Evolutionary conservation across 2,113 vertebrate species (phyloP).

Genomic region (Recurvirostra avosetta): DNA sequence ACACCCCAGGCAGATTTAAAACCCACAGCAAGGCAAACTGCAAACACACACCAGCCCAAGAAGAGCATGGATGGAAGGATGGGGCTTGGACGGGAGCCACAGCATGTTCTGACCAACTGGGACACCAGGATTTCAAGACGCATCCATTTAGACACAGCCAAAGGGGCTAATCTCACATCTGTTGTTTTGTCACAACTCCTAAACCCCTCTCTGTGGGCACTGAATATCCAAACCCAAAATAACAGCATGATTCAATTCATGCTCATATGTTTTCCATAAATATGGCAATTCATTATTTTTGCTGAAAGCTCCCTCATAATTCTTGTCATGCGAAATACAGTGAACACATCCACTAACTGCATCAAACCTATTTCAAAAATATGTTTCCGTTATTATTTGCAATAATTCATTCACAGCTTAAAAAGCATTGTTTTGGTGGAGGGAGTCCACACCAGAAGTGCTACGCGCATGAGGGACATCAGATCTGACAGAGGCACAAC

Average conservation of each 20-base stretch:
- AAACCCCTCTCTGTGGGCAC: constrained; percentile 41
- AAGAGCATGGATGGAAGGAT: not conserved
- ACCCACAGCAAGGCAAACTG: not conserved
- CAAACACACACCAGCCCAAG: not conserved
- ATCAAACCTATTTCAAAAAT: not conserved
- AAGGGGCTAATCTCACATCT: constrained; percentile 56
- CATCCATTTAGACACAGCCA: constrained; percentile 29
- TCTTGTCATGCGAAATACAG: constrained; percentile 6
- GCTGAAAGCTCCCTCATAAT: not conserved
- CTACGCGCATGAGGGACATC: not conserved
- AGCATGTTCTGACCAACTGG: constrained; percentile 1
- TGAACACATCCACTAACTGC: not conserved
- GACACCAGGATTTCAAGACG: not conserved
- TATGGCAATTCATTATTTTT: constrained; percentile 7
- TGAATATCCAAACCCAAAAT: constrained; percentile 33
- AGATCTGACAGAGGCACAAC: not conserved
- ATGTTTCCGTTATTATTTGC: not conserved
- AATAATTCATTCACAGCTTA: not conserved
- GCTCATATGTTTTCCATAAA: constrained; percentile 46
- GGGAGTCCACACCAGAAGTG: not conserved
- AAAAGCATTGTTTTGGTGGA: not conserved
- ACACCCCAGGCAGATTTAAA: not conserved
- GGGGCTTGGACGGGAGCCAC: not conserved
- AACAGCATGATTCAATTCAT: constrained; percentile 35
- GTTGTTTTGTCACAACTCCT: constrained; percentile 54